A percentile compares a stretch with the other conserved stretches of the same genome.
phyloP scores from a whole-genome alignment of 2,797 vertebrate species.

The Arrhamphus sclerolepis region DNA sequence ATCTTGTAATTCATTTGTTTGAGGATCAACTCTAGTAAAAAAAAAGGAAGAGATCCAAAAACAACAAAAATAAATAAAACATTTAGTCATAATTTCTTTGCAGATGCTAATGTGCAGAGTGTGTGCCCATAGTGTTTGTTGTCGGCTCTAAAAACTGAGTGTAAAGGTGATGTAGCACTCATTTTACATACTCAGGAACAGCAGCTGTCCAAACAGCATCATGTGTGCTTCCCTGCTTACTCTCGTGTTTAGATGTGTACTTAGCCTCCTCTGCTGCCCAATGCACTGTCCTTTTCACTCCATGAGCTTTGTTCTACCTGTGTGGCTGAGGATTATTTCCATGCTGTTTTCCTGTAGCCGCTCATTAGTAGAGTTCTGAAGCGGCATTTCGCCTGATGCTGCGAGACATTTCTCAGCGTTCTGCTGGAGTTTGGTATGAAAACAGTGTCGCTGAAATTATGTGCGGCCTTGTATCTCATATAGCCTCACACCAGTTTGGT shows the following conservation, averaged over 20 bases:
- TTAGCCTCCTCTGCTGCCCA: slow-evolving; percentile 82
- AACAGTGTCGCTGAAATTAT: neutral
- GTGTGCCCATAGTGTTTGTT: slow-evolving; percentile 60
- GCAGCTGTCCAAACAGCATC: slow-evolving; percentile 94
- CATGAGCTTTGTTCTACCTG: slow-evolving; percentile 79
- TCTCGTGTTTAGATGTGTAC: slow-evolving; percentile 86
- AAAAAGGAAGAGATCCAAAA: slow-evolving; percentile 9
- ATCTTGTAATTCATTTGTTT: slow-evolving; percentile 4
- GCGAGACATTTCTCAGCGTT: slow-evolving; percentile 37
- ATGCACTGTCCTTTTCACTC: slow-evolving; percentile 81
- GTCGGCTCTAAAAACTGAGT: slow-evolving; percentile 61
- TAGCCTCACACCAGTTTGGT: neutral
- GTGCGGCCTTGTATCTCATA: neutral
- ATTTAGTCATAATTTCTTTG: slow-evolving; percentile 42
- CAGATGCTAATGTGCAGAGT: slow-evolving; percentile 35
- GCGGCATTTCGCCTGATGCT: slow-evolving; percentile 29
- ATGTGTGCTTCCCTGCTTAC: slow-evolving; percentile 83
- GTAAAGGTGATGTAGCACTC: slow-evolving; percentile 74
- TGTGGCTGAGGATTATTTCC: slow-evolving; percentile 77
- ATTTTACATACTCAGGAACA: slow-evolving; percentile 81
- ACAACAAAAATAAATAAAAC: neutral
- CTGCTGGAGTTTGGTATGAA: slow-evolving; percentile 35
- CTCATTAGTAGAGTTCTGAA: slow-evolving; percentile 63
- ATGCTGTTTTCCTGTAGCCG: slow-evolving; percentile 58
- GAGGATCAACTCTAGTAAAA: slow-evolving; percentile 21